Base-by-base conservation (phyloP, 1,140 invertebrate genomes). In the Drosophila nigrodunni region DNA sequence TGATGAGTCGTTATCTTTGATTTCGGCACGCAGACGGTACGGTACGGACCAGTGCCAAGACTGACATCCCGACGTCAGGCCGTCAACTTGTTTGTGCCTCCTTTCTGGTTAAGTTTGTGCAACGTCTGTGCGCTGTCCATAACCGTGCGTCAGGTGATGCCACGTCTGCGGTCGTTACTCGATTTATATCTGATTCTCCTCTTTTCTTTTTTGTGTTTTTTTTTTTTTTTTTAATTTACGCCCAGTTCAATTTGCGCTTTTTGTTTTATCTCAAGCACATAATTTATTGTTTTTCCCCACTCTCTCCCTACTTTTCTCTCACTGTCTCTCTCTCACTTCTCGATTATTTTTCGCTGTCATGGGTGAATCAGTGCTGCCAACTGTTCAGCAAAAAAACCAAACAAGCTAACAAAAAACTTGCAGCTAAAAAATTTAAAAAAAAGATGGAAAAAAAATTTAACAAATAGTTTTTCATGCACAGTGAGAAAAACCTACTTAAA, bases 1-100 rank as follows among this genome's bases (percentile, higher is more conserved):
- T 88, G 85, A 88, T 88, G 80, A 88, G 77, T 88, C 80, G 83
- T 88, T 88, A 88, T 88, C 85, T 88, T 88, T 88, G 85, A 88
- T 88, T 88, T 80, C 70, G 67, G 74, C 76, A 77, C 79, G 71
- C 83, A 78, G 72, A 44, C 75, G 43, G 60, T 11, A 62, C 55
- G 18, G 44, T 15, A 18, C 37, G 15, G 52, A 30, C 3, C 25
- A 30, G 25, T 30, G 25, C 25, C 25, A 30, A 30, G 25, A 30
- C 73, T 52, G 55, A 34, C 11, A 76, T 70, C 67, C 35, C 69
- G 50, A 43, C 62, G 50, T 35, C 62, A 50, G 70, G 52, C 37
- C 50, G 41, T 54, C 60, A 58, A 37, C 41, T 76, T 47, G 58
- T 30, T 55, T 55, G 50, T 55, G 60, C 59, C 60, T 54, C 34